These are phyloP conservation scores for Camponotus fellah DNA, from an alignment of 2,888 invertebrate genomes.

Conservation along the genomic window DNA sequence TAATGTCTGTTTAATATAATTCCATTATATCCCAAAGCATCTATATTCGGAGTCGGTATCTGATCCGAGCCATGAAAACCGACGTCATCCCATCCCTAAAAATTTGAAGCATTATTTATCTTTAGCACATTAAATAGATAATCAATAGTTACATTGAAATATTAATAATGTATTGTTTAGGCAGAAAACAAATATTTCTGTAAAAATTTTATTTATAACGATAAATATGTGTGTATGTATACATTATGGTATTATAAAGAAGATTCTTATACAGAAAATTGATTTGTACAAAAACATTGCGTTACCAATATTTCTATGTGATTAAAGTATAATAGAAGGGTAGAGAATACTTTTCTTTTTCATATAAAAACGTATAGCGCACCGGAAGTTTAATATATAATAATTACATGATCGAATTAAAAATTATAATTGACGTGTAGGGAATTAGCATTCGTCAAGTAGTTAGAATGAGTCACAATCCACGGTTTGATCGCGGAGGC, in stretches of 20 bases:
- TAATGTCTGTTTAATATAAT: constrained; percentile 95
- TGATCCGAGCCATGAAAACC: constrained; percentile 96
- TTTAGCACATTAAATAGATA: neutral
- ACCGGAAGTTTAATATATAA: constrained; percentile 81
- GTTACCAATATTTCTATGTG: neutral
- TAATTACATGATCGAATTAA: constrained; percentile 67
- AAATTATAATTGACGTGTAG: constrained; percentile 57
- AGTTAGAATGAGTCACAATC: constrained; percentile 78
- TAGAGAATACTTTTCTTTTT: neutral
- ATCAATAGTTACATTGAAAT: neutral
- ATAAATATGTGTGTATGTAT: neutral
- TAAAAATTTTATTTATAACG: neutral
- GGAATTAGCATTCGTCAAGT: constrained; percentile 78
- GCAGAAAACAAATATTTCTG: neutral
- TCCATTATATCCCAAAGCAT: constrained; percentile 94
- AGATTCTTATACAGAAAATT: neutral
- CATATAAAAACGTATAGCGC: neutral
- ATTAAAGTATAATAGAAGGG: neutral
- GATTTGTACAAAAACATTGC: neutral
- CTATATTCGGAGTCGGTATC: constrained; percentile 96
- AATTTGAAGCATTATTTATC: constrained; percentile 12
- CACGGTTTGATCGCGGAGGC: constrained; percentile 76
- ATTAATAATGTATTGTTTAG: neutral
- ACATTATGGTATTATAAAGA: neutral
- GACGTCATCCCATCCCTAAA: constrained; percentile 95